Evolutionary conservation across 2,888 invertebrate genomes (phyloP), one percentile per base, ranked within the genome.

Genomic region (Cosmia trapezina): DNA sequence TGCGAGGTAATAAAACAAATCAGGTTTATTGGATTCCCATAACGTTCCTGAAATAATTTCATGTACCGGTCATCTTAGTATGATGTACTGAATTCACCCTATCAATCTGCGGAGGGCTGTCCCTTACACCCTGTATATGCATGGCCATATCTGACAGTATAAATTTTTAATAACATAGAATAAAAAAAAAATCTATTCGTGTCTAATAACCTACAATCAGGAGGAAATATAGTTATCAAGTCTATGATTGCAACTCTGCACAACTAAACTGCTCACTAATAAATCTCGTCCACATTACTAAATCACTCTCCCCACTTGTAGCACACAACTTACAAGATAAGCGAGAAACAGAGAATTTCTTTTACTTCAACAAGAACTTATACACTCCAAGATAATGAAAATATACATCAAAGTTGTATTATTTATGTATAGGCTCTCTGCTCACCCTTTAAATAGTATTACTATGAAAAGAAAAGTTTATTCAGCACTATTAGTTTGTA

Each of bases 291-390:
- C 22, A 56, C 63, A 51, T 51, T 49, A 65, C 68, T 79, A 80
- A 80, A 80, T 80, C 80, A 76, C 65, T 28, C 76, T 66, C 80
- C 68, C 80, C 60, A 53, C 68, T 67, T 64, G 57, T 70, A 51
- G 65, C 43, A 72, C 28, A 69, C 67, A 73, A 69, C 49, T 69
- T 57, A 62, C 51, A n/a, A 74, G 80, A 82, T 84, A 82, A 81
- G 79, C 63, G 19, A 79, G 53, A 45, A 49, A 56, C 63, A 22
- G 6, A 60, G 68, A 53, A 56, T 54, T 51, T 64, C 64, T 61
- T 65, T 62, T 62, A 57, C 61, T 73, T 63, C 61, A 62, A 73
- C 69, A 80, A 70, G 28, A 64, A 70, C 62, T 78, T 75, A 45
- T 53, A 61, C 68, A 65, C 28, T 69, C 14, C 33, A n/a, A 75